phyloP scores from a whole-genome alignment of 2,888 invertebrate genomes.

The Zygogramma bicolorata region DNA sequence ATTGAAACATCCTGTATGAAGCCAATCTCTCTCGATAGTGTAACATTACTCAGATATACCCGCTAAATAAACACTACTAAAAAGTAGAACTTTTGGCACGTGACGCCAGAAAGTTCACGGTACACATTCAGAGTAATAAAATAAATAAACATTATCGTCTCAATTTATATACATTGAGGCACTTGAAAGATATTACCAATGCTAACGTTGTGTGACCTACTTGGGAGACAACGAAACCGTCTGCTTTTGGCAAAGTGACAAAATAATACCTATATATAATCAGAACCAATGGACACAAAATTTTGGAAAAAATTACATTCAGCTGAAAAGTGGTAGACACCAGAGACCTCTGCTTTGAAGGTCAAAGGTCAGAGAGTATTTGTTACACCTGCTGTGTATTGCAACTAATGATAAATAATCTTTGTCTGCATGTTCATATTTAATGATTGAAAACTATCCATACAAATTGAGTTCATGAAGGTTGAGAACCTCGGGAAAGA shows the following conservation, averaged over 20 bases:
- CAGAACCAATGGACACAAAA: too few relatives aligned
- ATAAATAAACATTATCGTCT: constrained; percentile 4
- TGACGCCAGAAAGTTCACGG: not conserved
- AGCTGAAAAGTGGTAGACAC: too few relatives aligned
- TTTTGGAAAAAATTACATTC: too few relatives aligned
- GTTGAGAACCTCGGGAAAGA: too few relatives aligned
- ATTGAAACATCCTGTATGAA: not conserved
- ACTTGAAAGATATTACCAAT: constrained; percentile 3
- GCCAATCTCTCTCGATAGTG: not conserved
- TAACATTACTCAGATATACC: not conserved
- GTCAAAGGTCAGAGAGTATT: too few relatives aligned
- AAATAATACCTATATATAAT: too few relatives aligned
- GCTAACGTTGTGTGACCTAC: not conserved
- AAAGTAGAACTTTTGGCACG: not conserved
- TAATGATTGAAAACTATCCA: too few relatives aligned
- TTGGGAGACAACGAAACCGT: not conserved
- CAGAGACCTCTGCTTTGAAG: too few relatives aligned
- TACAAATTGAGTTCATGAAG: too few relatives aligned
- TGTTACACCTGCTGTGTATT: too few relatives aligned
- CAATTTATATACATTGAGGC: not conserved
- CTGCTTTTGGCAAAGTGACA: not conserved
- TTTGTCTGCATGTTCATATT: too few relatives aligned
- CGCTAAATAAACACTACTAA: not conserved
- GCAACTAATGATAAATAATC: too few relatives aligned
- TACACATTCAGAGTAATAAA: not conserved